A percentile compares a stretch with the other conserved stretches of the same genome.
Conservation (phyloP, 2,797 vertebrate species). For the Xiphophorus birchmanni region DNA sequence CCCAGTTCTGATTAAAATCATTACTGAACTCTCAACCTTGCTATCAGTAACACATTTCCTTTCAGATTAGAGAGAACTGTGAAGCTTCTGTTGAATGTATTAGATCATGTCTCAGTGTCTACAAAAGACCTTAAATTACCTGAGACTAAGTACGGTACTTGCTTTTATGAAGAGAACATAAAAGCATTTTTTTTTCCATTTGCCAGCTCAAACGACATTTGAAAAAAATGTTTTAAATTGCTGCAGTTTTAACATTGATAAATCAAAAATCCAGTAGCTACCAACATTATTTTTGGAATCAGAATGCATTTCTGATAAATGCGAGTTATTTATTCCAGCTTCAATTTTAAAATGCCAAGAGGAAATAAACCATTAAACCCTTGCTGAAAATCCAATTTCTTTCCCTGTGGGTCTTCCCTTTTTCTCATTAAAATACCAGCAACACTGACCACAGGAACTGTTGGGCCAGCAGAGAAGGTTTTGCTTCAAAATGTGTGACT, state of each 20-base stretch:
- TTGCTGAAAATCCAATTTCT: conserved; percentile 57
- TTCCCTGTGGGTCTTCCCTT: conserved; percentile 42
- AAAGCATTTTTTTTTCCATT: neutral
- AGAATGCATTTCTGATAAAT: neutral
- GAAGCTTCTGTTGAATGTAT: conserved; percentile 31
- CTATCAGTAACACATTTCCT: conserved; percentile 63
- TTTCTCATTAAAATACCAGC: conserved; percentile 59
- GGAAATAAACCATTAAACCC: conserved; percentile 41
- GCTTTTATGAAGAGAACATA: neutral
- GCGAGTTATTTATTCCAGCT: conserved; percentile 8
- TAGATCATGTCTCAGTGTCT: conserved; percentile 60
- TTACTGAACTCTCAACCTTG: conserved; percentile 42
- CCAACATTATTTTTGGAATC: neutral
- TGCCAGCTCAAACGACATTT: neutral
- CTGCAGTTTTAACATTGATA: conserved; percentile 10
- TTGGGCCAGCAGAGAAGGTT: conserved; percentile 33
- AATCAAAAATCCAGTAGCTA: neutral
- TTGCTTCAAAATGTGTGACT: conserved; percentile 35
- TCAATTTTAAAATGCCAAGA: conserved; percentile 30
- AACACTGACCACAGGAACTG: conserved; percentile 54
- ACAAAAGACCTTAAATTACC: conserved; percentile 44
- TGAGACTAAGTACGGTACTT: conserved; percentile 17
- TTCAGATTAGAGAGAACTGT: conserved; percentile 34
- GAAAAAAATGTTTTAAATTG: neutral
- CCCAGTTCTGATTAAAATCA: conserved; percentile 33